Base-by-base conservation (phyloP, 2,113 vertebrate species). In the Notarius quadriscutis region DNA sequence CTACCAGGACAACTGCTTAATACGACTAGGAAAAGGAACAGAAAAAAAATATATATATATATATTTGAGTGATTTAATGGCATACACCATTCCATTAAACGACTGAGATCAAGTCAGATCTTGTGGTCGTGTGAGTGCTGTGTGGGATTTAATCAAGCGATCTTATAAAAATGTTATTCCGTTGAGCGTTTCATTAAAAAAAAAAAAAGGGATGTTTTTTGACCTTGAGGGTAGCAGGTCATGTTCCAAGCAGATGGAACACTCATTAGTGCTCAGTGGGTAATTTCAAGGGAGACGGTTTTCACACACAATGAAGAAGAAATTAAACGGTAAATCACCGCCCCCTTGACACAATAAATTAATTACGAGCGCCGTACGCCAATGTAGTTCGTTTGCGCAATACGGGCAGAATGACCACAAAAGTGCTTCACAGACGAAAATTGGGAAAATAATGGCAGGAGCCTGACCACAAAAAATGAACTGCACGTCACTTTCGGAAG, bases 301-400 rank as follows among this genome's bases (percentile, higher is more conserved):
- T 88, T 90, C 75, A 81, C 65, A 87, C 63, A 71, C 58, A 86
- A 86, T 74, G 85, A 85, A 72, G 83, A 87, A 85, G 86, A 91
- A 89, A 90, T 84, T 78, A 81, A 75, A 83, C 87, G 72, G 86
- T 86, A 92, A 92, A 89, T 88, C 72, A 62, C 79, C 84, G 67
- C n/a, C 84, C 86, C 89, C 83, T 72, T 55, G 87, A 86, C 53
- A 71, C 79, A 83, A 83, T 86, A 78, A 84, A 88, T 88, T 90
- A 88, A 90, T 88, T 79, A 81, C 69, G 27, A 80, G 57, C 34
- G 27, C 50, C 72, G 30, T 80, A 69, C 88, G 78, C 81, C 65
- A 41, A 69, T 87, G 75, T 20, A 55, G 71, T 53, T 87, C 87
- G 50, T 87, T 85, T 82, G 82, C 84, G 72, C 84, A 90, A 84